Percentiles rank a stretch among this genome's conserved stretches.
phyloP scores from a whole-genome alignment of 2,888 invertebrate genomes.

The Euplexia lucipara region DNA sequence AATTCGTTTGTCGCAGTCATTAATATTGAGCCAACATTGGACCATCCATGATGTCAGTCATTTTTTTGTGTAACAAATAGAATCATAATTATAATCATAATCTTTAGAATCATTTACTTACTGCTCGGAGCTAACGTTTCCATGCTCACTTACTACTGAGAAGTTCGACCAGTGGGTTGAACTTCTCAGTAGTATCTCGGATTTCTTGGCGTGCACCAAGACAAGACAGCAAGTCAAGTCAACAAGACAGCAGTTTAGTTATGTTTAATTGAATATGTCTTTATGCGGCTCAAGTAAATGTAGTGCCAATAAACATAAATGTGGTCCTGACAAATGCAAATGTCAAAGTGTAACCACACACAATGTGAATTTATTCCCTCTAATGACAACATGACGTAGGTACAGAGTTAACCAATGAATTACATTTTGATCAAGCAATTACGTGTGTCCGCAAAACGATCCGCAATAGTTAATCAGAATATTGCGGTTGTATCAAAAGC shows the following conservation, averaged over 20 bases:
- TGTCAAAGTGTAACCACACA: background rate
- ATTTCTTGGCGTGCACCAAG: too few species aligned
- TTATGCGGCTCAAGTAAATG: background rate
- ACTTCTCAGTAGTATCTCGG: too few species aligned
- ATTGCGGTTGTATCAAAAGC: background rate
- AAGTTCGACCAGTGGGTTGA: too few species aligned
- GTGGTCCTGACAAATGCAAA: background rate
- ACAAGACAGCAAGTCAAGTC: too few species aligned
- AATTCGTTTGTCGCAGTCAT: too few species aligned
- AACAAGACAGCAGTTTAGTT: slow-evolving; percentile 4
- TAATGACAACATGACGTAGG: background rate
- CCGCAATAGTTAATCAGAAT: background rate
- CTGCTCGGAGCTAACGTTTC: too few species aligned
- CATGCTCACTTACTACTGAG: too few species aligned
- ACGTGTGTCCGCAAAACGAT: background rate
- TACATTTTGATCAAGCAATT: background rate
- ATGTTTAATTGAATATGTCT: slow-evolving; percentile 1
- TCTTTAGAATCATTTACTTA: too few species aligned
- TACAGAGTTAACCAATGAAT: background rate
- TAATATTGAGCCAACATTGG: too few species aligned
- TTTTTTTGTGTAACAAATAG: too few species aligned
- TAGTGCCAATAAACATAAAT: background rate
- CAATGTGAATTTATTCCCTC: background rate
- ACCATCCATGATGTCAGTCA: too few species aligned
- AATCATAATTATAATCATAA: too few species aligned